Base-by-base conservation (phyloP, 1,140 invertebrate species). In the Hydropsyche tenuis region DNA sequence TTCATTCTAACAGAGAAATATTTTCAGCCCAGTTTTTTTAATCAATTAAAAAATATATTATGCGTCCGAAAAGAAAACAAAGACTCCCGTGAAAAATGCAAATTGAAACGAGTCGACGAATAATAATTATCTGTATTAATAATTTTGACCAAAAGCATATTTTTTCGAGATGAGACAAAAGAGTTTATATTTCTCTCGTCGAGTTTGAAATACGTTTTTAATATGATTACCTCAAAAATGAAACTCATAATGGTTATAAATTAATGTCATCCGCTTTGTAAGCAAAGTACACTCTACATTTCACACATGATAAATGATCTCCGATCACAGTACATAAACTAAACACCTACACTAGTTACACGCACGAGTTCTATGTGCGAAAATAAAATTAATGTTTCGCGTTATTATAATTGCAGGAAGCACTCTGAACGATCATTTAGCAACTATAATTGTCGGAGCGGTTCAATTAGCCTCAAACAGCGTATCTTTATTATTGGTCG, bases 401-500 rank as follows among this genome's bases (percentile, higher is more conserved):
- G 20, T 53, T 53, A 6, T 18, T 7, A 3, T 74, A 68, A 42
- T 77, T 76, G 18, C 78, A 86, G 85, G 84, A n/a, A 85, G 83
- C 64, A 82, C 78, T 9, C 63, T 95, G 0, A 80, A 88, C 46
- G 80, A 89, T 0, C 85, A 86, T 78, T 80, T 86, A 0, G 86
- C 86, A 1, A 88, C 93, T 0, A 92, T 95, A 51, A 86, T 94
- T 64, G 86, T 96, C 18, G 94, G 91, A 0, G 80, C 84, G 18
- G 89, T 94, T 20, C 91, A 94, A 81, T 88, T 95, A 7, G 46
- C 89, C 0, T 87, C 89, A 11, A 93, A 91, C 14, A 81, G 88
- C n/a, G 80, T 89, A 0, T 88, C 90, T 7, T 84, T 89, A 0
- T 68, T 89, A 64, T 78, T 93, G 51, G 90, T 95, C 66, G 89